Evolutionary conservation across 2,888 invertebrate species (phyloP).

Genomic region (Drosophila cognata): DNA sequence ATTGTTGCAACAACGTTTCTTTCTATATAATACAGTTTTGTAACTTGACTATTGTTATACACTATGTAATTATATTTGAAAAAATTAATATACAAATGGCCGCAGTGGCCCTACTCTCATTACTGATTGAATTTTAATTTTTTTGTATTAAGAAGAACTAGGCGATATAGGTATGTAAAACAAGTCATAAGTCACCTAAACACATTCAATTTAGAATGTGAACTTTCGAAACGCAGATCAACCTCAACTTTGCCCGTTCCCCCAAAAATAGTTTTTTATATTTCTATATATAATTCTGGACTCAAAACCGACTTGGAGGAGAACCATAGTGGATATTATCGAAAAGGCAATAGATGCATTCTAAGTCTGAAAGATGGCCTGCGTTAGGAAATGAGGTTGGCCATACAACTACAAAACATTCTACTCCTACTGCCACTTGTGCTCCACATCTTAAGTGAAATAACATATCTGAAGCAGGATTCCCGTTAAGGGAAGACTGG

Average conservation of each 20-base stretch:
- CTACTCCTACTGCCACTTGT: not conserved
- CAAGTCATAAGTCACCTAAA: not conserved
- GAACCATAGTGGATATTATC: too few species aligned
- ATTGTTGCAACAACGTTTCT: not conserved
- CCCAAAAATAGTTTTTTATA: not conserved
- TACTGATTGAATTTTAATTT: not conserved
- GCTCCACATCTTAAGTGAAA: not conserved
- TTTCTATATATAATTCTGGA: not conserved
- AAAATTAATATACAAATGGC: not conserved
- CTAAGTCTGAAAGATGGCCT: not conserved
- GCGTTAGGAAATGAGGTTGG: not conserved
- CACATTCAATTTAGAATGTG: not conserved
- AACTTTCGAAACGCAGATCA: not conserved
- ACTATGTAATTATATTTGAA: not conserved
- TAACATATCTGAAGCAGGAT: not conserved
- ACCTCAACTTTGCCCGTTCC: not conserved
- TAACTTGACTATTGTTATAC: slow-evolving; percentile 2
- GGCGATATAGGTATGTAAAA: not conserved
- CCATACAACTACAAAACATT: not conserved
- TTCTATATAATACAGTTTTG: not conserved
- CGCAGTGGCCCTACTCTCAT: not conserved
- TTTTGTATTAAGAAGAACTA: not conserved
- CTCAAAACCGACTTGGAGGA: too few species aligned
- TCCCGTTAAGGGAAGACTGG: not conserved
- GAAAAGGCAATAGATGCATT: not conserved